Base-by-base conservation (phyloP, 2,888 invertebrate genomes). In the Sinodicranocentrus sp. region DNA sequence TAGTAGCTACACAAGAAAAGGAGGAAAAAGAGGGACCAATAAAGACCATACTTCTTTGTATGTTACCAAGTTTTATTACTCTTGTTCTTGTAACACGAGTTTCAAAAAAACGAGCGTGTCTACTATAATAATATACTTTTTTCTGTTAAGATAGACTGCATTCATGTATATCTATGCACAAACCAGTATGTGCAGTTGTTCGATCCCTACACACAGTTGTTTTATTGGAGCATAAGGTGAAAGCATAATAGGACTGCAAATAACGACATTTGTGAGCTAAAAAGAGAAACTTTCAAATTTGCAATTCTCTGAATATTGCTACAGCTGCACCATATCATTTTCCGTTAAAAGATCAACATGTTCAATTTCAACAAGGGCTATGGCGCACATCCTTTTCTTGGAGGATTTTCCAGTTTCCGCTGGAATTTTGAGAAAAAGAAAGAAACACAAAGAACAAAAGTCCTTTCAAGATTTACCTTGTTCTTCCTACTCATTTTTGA, bases 31-130 rank as follows among this genome's bases (percentile, higher is more conserved):
- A 70, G 59, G 61, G 78, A 72, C 71, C 79, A 79, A 71, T 71
- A 79, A 78, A 78, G 78, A 33, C 39, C 68, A 48, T 43, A 72
- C 63, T 70, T 65, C 28, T n/a, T 33, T 78, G 39, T 52, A 59
- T 39, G 48, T 76, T 65, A 63, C 59, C 48, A 61, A 78, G 28
- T 78, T 78, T 78, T 78, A 78, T 78, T 78, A 52, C 78, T 70
- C 57, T 33, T 67, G 48, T 76, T 76, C 65, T 39, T 65, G 43
- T 13, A 65, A 65, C 44, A 65, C 10, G 21, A 63, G 44, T 39
- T 67, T 67, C 23, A 17, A 67, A 67, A 17, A 17, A 26, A 17
- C 33, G 33, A 10, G 33, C 3, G 33, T n/a, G n/a, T n/a, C n/a
- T n/a, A n/a, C n/a, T n/a, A n/a, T n/a, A n/a, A n/a, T n/a, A n/a